A percentile compares a stretch with the other conserved stretches of the same genome.
Evolutionary conservation across 2,888 invertebrate species (phyloP).

Genomic region (Nomada lathburiana): DNA sequence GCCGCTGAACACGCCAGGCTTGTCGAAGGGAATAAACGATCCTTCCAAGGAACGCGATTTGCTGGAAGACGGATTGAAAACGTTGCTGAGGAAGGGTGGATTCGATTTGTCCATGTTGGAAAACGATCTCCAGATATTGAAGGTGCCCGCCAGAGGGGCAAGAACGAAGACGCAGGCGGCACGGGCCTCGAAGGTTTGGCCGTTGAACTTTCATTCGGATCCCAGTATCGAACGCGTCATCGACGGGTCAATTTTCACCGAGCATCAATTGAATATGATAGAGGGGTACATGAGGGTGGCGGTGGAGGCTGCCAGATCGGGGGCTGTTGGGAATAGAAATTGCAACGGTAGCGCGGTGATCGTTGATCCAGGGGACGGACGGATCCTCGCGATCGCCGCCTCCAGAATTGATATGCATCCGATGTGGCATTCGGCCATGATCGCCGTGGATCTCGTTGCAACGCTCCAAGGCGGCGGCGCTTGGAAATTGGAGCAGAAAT

Average conservation of each 20-base stretch:
- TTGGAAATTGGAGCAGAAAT: constrained; percentile 84
- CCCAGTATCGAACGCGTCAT: constrained; percentile 89
- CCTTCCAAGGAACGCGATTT: constrained; percentile 28
- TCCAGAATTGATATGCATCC: constrained; percentile 88
- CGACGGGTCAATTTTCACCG: constrained; percentile 87
- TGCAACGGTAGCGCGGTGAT: constrained; percentile 87
- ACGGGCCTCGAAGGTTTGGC: constrained; percentile 89
- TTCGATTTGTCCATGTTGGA: constrained; percentile 85
- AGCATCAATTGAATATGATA: constrained; percentile 86
- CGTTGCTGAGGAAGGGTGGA: constrained; percentile 83
- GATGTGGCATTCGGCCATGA: constrained; percentile 93
- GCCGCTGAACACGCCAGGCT: constrained; percentile 72
- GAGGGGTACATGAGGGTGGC: constrained; percentile 87
- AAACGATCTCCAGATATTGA: constrained; percentile 85
- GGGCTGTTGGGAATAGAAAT: constrained; percentile 72
- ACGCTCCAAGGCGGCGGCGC: constrained; percentile 92
- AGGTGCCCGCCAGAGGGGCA: constrained; percentile 88
- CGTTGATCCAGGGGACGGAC: constrained; percentile 89
- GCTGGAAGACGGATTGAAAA: constrained; percentile 81
- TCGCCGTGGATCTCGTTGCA: constrained; percentile 94
- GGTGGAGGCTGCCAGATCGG: constrained; percentile 85
- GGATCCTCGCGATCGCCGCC: constrained; percentile 89
- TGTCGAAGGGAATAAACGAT: neutral
- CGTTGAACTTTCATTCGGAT: constrained; percentile 93
- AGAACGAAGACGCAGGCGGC: constrained; percentile 89